Evolutionary conservation across 2,113 vertebrate species (phyloP).

Genomic region (Oriolus oriolus): DNA sequence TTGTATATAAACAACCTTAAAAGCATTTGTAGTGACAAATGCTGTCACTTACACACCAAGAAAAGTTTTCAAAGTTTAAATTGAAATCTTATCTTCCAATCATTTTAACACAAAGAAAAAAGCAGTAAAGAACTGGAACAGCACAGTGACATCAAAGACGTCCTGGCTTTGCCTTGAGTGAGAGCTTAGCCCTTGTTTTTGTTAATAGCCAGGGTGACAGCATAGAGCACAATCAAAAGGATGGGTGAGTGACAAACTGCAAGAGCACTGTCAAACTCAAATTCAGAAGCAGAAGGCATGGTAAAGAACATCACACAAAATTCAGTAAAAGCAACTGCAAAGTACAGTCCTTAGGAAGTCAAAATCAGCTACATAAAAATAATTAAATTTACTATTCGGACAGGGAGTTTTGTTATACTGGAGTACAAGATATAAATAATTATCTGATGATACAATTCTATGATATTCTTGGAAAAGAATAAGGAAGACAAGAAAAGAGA

Average conservation of each 20-base stretch:
- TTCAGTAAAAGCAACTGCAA: not conserved
- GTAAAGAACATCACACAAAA: not conserved
- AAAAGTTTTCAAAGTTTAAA: conserved; percentile 37
- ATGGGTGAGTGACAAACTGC: not conserved
- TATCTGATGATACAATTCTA: not conserved
- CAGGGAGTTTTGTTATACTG: not conserved
- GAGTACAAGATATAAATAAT: not conserved
- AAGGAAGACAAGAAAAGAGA: not conserved
- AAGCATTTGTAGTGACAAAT: conserved; percentile 48
- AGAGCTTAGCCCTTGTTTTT: not conserved
- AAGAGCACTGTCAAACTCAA: not conserved
- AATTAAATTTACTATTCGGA: not conserved
- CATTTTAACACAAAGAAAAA: not conserved
- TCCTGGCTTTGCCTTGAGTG: not conserved
- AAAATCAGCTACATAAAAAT: not conserved
- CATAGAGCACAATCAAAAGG: not conserved
- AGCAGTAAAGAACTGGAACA: not conserved
- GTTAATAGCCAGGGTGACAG: not conserved
- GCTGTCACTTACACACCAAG: conserved; percentile 8
- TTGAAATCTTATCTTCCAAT: conserved; percentile 35
- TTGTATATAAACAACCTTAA: conserved; percentile 38
- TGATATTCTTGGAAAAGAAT: not conserved
- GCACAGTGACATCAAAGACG: not conserved
- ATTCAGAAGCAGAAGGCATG: not conserved
- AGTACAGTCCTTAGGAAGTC: not conserved